A percentile compares a stretch with the other conserved stretches of the same genome.
Conservation (phyloP, 2,888 invertebrate genomes). For the Dasypogon diadema region DNA sequence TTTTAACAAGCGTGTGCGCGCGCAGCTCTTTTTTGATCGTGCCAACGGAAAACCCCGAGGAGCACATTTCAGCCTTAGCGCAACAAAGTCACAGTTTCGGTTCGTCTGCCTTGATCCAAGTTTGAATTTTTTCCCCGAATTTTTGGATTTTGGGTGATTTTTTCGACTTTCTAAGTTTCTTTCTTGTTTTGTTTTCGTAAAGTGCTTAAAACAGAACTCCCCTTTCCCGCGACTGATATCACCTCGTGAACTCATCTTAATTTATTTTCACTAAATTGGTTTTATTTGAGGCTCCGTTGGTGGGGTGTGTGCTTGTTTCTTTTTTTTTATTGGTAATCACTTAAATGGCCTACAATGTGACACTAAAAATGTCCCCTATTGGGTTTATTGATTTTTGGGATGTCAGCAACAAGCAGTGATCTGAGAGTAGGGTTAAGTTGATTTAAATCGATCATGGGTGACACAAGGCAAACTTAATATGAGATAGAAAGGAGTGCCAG, state of each 20-base stretch:
- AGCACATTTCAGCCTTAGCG: too few relatives aligned
- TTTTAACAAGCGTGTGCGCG: slow-evolving; percentile 50
- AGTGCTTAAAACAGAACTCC: neutral
- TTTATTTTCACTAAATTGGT: neutral
- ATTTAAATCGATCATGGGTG: too few relatives aligned
- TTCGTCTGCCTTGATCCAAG: neutral
- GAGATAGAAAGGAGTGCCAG: too few relatives aligned
- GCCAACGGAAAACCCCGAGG: neutral
- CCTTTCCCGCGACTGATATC: neutral
- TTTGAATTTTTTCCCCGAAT: neutral
- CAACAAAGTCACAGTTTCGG: neutral
- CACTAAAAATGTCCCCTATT: too few relatives aligned
- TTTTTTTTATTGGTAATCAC: too few relatives aligned
- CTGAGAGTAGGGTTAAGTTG: too few relatives aligned
- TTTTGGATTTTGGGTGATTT: neutral
- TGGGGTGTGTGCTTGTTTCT: too few relatives aligned
- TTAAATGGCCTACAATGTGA: too few relatives aligned
- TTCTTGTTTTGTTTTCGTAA: neutral
- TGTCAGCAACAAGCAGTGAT: too few relatives aligned
- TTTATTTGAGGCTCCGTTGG: too few relatives aligned
- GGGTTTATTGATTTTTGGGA: too few relatives aligned
- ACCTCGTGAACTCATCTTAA: neutral
- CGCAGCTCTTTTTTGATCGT: slow-evolving; percentile 1
- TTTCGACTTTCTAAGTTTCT: neutral
- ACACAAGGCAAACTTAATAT: too few relatives aligned